Percentiles rank a stretch among this genome's conserved stretches.
phyloP scores from a whole-genome alignment of 2,113 vertebrate species.

The Vulpes ferrilata region DNA sequence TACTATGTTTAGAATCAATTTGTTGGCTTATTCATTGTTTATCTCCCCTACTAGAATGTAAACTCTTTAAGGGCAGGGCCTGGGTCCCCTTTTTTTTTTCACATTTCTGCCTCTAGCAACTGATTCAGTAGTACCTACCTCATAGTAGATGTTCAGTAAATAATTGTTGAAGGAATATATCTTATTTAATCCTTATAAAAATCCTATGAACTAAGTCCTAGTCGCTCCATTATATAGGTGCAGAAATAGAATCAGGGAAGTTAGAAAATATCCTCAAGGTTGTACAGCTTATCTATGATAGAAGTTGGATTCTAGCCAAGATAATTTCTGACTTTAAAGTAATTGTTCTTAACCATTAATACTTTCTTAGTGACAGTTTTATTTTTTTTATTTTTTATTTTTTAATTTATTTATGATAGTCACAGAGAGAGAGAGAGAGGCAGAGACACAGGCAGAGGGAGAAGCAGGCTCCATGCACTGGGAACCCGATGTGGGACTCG shows the following conservation, averaged over 20 bases:
- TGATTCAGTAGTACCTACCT: background rate
- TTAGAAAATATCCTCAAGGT: background rate
- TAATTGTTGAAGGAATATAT: slow-evolving; percentile 13
- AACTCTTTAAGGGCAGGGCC: background rate
- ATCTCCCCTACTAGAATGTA: background rate
- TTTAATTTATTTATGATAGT: too few relatives aligned
- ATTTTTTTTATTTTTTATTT: too few relatives aligned
- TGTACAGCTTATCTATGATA: background rate
- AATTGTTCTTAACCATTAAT: slow-evolving; percentile 28
- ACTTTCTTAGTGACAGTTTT: slow-evolving; percentile 39
- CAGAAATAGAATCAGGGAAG: slow-evolving; percentile 3
- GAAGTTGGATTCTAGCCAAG: background rate
- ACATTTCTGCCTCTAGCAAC: slow-evolving; percentile 9
- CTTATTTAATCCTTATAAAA: slow-evolving; percentile 17
- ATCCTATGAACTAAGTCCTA: background rate
- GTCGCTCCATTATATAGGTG: background rate
- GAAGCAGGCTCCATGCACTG: too few relatives aligned
- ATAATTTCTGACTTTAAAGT: slow-evolving; percentile 47
- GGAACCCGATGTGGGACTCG: too few relatives aligned
- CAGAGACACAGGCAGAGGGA: too few relatives aligned
- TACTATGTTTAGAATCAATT: background rate
- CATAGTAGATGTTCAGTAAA: slow-evolving; percentile 16
- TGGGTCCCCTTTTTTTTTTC: background rate
- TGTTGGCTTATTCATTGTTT: background rate
- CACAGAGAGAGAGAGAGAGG: too few relatives aligned